A percentile compares a stretch with the other conserved stretches of the same genome.
Conservation (phyloP, 2,797 vertebrate species). For the Crax fasciolata region DNA sequence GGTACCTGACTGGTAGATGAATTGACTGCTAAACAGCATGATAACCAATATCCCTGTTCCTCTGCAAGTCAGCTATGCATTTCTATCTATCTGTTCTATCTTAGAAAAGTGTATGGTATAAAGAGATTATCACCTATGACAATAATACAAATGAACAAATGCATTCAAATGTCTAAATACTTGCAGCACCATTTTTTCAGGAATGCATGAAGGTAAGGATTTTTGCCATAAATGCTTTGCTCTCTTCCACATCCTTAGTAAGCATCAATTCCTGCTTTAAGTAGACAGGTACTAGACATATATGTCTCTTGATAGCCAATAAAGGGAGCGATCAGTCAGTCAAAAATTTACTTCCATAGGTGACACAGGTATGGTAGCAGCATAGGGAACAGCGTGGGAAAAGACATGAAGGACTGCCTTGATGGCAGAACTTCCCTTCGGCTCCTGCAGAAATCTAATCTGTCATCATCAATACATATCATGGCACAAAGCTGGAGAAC, state of each 20-base stretch:
- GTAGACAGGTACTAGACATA: background rate
- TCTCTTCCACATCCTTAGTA: background rate
- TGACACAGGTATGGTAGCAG: background rate
- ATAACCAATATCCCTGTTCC: background rate
- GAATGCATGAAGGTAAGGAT: background rate
- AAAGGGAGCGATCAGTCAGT: background rate
- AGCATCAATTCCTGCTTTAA: background rate
- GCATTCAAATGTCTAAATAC: background rate
- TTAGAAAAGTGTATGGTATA: background rate
- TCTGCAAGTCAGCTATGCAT: background rate
- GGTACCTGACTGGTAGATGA: background rate
- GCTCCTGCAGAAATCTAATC: background rate
- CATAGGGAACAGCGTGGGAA: background rate
- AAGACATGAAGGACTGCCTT: background rate
- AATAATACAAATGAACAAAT: background rate
- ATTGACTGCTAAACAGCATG: rapidly evolving
- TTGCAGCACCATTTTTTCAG: background rate
- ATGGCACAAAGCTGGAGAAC: background rate
- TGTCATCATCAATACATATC: background rate
- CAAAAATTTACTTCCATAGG: background rate
- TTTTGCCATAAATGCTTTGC: background rate
- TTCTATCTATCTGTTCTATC: background rate
- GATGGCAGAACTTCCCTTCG: background rate
- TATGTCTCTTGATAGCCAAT: background rate
- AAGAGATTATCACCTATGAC: background rate